Conservation (phyloP, 64 coral and sea anemone species). For the Exaiptasia diaphana region DNA sequence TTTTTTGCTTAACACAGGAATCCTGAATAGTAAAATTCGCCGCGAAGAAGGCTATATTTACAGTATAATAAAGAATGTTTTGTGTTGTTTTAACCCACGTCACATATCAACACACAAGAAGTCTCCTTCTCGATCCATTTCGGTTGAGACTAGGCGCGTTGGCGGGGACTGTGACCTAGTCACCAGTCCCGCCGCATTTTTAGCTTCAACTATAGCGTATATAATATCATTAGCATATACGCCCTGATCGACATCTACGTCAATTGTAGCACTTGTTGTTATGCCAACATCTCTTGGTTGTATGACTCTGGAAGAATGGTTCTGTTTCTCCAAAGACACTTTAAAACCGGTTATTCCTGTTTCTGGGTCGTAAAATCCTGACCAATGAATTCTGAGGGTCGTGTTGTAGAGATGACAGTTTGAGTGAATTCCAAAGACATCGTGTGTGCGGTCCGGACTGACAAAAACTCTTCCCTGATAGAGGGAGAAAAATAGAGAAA, state of each 20-base stretch:
- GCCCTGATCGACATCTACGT: constrained; percentile 9
- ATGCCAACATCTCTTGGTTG: constrained; percentile 57
- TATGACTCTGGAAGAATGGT: constrained; percentile 40
- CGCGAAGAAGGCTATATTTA: no score
- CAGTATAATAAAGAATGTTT: no score
- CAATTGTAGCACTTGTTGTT: constrained; percentile 31
- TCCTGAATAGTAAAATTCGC: no score
- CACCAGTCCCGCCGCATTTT: constrained; percentile 65
- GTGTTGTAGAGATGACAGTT: constrained; percentile 84
- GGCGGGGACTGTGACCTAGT: constrained; percentile 52
- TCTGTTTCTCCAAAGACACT: constrained; percentile 56
- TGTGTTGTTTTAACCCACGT: no score
- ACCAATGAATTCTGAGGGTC: constrained; percentile 85
- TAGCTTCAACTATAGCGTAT: constrained; percentile 62
- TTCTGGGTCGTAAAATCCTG: constrained; percentile 62
- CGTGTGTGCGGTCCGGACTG: constrained; percentile 81
- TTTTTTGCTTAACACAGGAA: no score
- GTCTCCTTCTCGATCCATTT: constrained; percentile 66
- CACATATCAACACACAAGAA: constrained; percentile 68
- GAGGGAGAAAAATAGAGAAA: not conserved
- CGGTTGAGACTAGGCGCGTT: constrained; percentile 76
- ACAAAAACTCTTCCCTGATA: constrained; percentile 78
- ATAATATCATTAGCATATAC: constrained; percentile 58
- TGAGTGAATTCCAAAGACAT: constrained; percentile 74
- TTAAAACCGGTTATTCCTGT: constrained; percentile 68